Percentiles rank a stretch among this genome's conserved stretches.
Conservation (phyloP, 1,140 invertebrate genomes). For the Cherax destructor region DNA sequence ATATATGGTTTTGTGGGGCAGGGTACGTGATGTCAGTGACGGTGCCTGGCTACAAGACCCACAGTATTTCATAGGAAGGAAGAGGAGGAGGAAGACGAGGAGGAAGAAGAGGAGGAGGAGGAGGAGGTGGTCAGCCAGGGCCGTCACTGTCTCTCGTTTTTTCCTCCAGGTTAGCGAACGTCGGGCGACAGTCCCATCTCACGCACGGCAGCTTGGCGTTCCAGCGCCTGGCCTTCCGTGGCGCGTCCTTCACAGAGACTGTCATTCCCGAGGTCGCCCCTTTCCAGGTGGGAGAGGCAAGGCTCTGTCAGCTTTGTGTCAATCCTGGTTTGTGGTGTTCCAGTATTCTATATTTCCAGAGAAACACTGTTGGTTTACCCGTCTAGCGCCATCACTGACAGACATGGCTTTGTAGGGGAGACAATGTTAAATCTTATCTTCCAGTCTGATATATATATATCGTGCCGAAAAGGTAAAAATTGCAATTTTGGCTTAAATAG, state of each 20-base stretch:
- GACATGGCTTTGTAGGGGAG: no score
- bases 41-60: no score
- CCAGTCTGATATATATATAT: no score
- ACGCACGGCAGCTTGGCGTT: neutral
- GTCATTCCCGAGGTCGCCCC: neutral
- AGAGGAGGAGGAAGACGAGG: no score
- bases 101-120: neutral
- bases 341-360: no score
- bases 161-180: neutral
- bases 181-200: constrained; percentile 13
- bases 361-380: no score
- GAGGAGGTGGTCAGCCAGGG: neutral
- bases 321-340: neutral
- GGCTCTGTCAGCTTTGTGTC: neutral
- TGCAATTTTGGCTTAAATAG: no score
- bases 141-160: neutral
- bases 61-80: neutral
- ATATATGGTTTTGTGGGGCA: no score
- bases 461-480: no score
- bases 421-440: no score
- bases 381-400: no score
- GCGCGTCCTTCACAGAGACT: constrained; percentile 9
- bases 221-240: neutral
- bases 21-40: no score
- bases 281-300: neutral